Base-by-base conservation (phyloP, 2,888 invertebrate genomes). In the Cephonodes hylas region DNA sequence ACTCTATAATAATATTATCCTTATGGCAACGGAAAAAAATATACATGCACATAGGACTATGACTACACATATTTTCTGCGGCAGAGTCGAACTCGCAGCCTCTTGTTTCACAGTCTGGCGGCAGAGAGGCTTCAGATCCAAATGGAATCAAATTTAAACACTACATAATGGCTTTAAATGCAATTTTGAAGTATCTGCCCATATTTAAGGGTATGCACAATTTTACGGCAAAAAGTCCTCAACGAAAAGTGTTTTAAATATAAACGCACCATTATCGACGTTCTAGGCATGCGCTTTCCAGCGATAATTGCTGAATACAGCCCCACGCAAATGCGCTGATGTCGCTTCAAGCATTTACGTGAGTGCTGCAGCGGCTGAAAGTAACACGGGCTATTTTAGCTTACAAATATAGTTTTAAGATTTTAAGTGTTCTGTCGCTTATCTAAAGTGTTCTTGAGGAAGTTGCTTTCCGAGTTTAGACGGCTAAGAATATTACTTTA, bases 361-460 rank as follows among this genome's bases (percentile, higher is more conserved):
- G 31, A 61, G 45, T 45, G 57, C 61, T 61, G 61, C 45, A 61
- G 45, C 61, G 61, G 61, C 34, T 61, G 61, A 20, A 42, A 27
- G 53, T 61, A 61, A 61, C 45, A 23, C 23, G 31, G 18, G 20
- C 57, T 34, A 56, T 56, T 61, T 56, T 38, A 25, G 20, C 8
- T 22, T 13, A 7, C n/a, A 22, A 57, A n/a, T 23, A 59, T 23
- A 53, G 15, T 10, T 31, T 31, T 53, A 27, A 53, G 18, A 27
- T 53, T 27, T 53, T 53, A 18, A 31, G 22, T 22, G 53, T 53
- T 48, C 2, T 31, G 38, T 38, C 38, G n/a, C 38, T n/a, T 38
- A 38, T 38, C 38, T 38, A 38, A n/a, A 38, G 38, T n/a, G n/a
- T 38, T 38, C 13, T 38, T n/a, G 0, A n/a, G n/a, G 1, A 38